Conservation (phyloP, 2,113 vertebrate species). For the Cathartes aura region DNA sequence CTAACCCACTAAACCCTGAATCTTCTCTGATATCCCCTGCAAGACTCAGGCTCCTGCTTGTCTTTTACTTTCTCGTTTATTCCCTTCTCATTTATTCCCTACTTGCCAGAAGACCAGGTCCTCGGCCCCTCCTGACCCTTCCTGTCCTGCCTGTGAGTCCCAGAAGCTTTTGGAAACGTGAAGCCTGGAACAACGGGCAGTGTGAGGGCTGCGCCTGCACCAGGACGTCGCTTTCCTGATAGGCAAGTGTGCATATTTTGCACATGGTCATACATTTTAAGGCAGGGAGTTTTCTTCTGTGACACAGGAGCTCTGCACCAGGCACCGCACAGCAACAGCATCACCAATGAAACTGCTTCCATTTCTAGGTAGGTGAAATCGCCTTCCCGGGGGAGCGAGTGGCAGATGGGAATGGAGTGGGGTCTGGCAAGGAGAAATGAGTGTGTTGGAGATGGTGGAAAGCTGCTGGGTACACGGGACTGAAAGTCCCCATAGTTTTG, state of each 20-base stretch:
- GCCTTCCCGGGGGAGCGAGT: neutral
- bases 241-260: neutral
- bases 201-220: neutral
- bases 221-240: neutral
- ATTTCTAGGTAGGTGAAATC: constrained; percentile 77
- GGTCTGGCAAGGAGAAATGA: neutral
- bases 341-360: constrained; percentile 76
- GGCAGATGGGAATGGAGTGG: neutral
- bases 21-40: neutral
- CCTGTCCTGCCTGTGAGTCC: neutral
- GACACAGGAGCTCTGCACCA: neutral
- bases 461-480: neutral
- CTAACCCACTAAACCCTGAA: neutral
- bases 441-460: neutral
- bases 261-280: neutral
- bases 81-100: neutral
- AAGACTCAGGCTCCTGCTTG: neutral
- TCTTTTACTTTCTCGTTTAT: neutral
- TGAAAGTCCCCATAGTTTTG: neutral
- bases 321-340: neutral
- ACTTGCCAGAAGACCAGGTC: neutral
- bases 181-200: neutral
- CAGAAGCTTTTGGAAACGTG: neutral
- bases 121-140: neutral
- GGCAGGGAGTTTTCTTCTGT: neutral